Conservation (phyloP, 2,113 vertebrate species). For the Genyomyrus donnyi region DNA sequence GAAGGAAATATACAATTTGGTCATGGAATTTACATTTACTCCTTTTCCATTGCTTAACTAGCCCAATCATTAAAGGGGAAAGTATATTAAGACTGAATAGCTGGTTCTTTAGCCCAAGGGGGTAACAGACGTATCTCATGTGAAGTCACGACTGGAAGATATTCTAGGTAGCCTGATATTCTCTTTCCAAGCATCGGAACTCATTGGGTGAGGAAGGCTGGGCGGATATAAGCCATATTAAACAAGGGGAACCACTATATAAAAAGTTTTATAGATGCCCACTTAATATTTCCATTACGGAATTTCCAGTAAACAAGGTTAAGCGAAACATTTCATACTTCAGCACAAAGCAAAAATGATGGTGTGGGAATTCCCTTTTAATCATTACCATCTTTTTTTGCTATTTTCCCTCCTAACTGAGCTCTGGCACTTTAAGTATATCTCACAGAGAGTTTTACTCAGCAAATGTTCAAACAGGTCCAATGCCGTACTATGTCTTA, state of each 20-base stretch:
- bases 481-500: neutral
- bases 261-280: slow-evolving; percentile 37
- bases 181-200: neutral
- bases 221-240: slow-evolving; percentile 1
- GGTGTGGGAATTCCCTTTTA: neutral
- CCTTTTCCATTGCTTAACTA: slow-evolving; percentile 4
- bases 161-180: neutral
- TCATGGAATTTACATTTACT: neutral
- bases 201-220: neutral
- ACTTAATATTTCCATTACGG: slow-evolving; percentile 44
- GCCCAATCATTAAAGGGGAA: neutral
- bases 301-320: slow-evolving; percentile 11
- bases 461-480: neutral
- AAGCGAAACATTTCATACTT: slow-evolving; percentile 6
- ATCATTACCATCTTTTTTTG: neutral
- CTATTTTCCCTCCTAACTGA: neutral
- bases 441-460: neutral
- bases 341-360: neutral
- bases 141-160: neutral
- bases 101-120: neutral
- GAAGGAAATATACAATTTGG: neutral
- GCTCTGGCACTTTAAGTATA: neutral
- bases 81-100: neutral
- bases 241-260: slow-evolving; percentile 29
- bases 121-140: neutral